These are phyloP conservation scores for Crotalus viridis DNA, from an alignment of 2,113 vertebrate species.

Conservation along the genomic window DNA sequence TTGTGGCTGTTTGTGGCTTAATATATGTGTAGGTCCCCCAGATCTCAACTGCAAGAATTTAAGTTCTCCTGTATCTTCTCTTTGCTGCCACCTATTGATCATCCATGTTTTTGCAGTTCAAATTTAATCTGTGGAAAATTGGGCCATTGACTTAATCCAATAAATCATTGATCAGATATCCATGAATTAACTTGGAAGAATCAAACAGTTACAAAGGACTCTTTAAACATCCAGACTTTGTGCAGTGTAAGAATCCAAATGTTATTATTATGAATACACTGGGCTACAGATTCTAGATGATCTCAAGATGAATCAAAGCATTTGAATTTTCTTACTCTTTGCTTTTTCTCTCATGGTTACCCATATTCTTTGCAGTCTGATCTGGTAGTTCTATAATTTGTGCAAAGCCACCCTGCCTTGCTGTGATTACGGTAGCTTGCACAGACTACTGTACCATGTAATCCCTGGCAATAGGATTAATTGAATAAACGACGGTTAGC, in stretches of 20 bases:
- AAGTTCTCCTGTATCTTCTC: not conserved
- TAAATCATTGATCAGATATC: not conserved
- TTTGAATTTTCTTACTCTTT: not conserved
- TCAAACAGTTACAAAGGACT: not conserved
- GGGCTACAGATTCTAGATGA: not conserved
- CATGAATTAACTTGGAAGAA: not conserved
- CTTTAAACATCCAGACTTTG: not conserved
- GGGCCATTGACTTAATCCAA: not conserved
- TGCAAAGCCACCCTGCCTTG: not conserved
- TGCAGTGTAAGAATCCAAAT: not conserved
- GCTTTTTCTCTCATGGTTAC: not conserved
- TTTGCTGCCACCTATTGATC: not conserved
- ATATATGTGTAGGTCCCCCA: not conserved
- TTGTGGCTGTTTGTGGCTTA: not conserved
- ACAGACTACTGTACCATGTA: not conserved
- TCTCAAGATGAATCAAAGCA: not conserved
- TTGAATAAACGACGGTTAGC: not conserved
- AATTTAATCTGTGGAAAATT: not conserved
- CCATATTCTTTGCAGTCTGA: not conserved
- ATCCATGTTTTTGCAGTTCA: not conserved
- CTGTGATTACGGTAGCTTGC: not conserved
- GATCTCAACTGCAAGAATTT: not conserved
- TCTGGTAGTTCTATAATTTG: not conserved
- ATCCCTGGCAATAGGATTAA: not conserved
- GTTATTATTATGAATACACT: not conserved